These are phyloP conservation scores for Tipula lateralis DNA, from an alignment of 2,888 invertebrate species.

Conservation along the genomic window DNA sequence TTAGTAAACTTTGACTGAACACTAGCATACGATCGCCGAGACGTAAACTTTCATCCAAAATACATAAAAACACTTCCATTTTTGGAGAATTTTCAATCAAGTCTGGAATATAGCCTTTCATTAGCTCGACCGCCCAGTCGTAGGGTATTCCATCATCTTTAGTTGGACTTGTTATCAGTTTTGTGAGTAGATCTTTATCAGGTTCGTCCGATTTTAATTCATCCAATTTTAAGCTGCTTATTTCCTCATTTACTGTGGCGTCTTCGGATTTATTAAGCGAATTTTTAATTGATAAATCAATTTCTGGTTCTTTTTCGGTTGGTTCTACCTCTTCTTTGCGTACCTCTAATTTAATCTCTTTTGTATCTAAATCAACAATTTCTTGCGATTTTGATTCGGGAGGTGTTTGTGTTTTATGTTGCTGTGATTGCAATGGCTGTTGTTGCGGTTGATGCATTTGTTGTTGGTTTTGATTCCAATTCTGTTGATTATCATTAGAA, in stretches of 20 bases:
- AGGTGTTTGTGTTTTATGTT: constrained; percentile 29
- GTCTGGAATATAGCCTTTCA: constrained; percentile 84
- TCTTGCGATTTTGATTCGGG: constrained; percentile 43
- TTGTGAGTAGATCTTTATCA: constrained; percentile 53
- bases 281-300: constrained; percentile 27
- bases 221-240: constrained; percentile 33
- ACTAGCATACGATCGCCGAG: constrained; percentile 86
- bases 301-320: constrained; percentile 27
- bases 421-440: constrained; percentile 47
- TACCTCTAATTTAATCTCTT: constrained; percentile 51
- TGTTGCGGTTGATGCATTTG: constrained; percentile 38
- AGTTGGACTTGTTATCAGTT: constrained; percentile 39
- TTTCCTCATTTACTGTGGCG: constrained; percentile 34
- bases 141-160: constrained; percentile 80
- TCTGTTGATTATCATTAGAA: background rate
- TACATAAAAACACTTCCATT: constrained; percentile 88
- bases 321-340: constrained; percentile 41
- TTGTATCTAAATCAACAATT: constrained; percentile 48
- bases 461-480: background rate
- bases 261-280: constrained; percentile 44
- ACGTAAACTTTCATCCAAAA: constrained; percentile 81
- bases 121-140: constrained; percentile 79
- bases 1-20: constrained; percentile 94
- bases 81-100: constrained; percentile 89
- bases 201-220: constrained; percentile 31